Percentiles rank a stretch among this genome's conserved stretches.
Evolutionary conservation across 2,113 vertebrate species (phyloP).

Genomic region (Stegostoma tigrinum): DNA sequence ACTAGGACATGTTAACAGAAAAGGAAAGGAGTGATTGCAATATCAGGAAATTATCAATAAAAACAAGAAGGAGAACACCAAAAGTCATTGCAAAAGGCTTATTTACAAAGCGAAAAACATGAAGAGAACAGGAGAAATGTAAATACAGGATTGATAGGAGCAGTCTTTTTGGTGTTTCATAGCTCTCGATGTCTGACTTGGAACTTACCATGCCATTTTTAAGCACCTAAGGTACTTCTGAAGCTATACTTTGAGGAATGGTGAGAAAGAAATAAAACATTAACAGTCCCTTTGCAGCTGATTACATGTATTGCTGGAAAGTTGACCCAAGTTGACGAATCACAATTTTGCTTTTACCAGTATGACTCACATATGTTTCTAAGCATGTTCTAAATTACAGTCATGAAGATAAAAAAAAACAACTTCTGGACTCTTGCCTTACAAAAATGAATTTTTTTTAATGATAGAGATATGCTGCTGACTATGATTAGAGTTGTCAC

Average conservation of each 20-base stretch:
- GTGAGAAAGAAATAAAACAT: conserved; percentile 41
- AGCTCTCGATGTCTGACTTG: not conserved
- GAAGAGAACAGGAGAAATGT: not conserved
- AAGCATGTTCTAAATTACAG: not conserved
- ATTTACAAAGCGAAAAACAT: not conserved
- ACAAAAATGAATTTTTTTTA: not conserved
- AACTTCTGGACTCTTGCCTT: not conserved
- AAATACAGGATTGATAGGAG: not conserved
- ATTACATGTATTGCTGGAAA: conserved; percentile 38
- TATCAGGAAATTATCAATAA: not conserved
- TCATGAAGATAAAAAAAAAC: not conserved
- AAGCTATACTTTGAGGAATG: not conserved
- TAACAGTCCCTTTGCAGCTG: conserved; percentile 35
- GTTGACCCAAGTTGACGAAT: conserved; percentile 35
- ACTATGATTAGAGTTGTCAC: not conserved
- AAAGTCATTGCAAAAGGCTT: not conserved
- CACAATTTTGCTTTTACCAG: not conserved
- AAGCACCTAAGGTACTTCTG: conserved; percentile 40
- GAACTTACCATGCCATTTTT: conserved; percentile 38
- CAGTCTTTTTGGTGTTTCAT: not conserved
- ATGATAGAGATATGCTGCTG: not conserved
- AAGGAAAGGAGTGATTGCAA: not conserved
- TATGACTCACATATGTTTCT: not conserved
- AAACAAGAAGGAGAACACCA: not conserved
- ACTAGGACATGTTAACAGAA: not conserved